Evolutionary conservation across 2,797 vertebrate species (phyloP).

Genomic region (Peromyscus aztecus): DNA sequence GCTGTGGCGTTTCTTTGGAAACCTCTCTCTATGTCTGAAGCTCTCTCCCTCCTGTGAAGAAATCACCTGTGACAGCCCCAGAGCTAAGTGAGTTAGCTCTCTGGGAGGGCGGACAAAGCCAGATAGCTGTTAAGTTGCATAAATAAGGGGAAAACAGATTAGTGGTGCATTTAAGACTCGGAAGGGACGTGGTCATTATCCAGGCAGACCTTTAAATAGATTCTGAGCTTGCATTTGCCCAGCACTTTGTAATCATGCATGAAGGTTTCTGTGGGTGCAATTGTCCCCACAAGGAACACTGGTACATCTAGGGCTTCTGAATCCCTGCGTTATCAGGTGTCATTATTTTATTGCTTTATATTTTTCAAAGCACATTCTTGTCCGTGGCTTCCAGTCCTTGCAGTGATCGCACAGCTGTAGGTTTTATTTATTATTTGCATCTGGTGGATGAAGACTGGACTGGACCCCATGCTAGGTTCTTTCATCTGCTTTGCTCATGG

Average conservation of each 20-base stretch:
- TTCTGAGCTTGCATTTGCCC: not conserved
- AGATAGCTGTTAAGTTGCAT: not conserved
- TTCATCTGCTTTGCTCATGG: not conserved
- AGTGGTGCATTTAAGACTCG: slow-evolving; percentile 58
- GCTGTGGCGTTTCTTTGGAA: not conserved
- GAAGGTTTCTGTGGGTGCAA: not conserved
- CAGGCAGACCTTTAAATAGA: not conserved
- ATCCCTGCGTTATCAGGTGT: not conserved
- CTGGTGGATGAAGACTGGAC: not conserved
- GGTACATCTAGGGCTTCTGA: not conserved
- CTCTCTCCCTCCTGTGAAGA: slow-evolving; percentile 46
- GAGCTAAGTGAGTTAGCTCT: slow-evolving; percentile 66
- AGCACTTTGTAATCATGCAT: not conserved
- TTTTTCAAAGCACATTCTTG: not conserved
- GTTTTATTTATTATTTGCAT: slow-evolving; percentile 2
- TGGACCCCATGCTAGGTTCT: not conserved
- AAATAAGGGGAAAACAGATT: slow-evolving; percentile 66
- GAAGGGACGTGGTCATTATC: not conserved
- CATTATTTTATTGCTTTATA: not conserved
- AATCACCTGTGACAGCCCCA: slow-evolving; percentile 52
- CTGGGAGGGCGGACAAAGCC: slow-evolving; percentile 1
- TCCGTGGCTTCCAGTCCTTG: not conserved
- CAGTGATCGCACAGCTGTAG: not conserved
- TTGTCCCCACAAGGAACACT: not conserved
- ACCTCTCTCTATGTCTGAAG: not conserved